phyloP scores from a whole-genome alignment of 2,797 vertebrate genomes.

The Borostomias antarcticus region DNA sequence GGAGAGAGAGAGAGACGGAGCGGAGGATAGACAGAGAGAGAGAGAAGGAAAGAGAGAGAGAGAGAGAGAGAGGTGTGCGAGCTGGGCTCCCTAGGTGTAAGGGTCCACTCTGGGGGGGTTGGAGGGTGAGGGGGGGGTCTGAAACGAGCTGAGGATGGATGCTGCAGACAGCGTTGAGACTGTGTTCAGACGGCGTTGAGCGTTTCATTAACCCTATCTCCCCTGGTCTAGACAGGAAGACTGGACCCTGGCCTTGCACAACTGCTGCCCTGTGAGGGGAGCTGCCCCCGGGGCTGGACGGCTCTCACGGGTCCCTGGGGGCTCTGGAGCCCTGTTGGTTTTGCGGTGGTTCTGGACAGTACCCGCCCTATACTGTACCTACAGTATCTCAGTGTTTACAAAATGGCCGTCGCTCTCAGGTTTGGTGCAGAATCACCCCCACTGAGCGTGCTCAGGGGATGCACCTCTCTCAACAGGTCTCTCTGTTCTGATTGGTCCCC shows the following conservation, averaged over 20 bases:
- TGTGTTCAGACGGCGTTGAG: conserved; percentile 68
- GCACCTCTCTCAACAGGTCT: no score
- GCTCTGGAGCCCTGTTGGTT: conserved; percentile 47
- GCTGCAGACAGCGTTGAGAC: conserved; percentile 49
- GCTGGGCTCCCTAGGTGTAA: conserved; percentile 44
- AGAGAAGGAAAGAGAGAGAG: conserved; percentile 19
- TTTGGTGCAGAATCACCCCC: not conserved
- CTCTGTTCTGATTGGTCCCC: conserved; percentile 38
- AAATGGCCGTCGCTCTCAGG: conserved; percentile 35
- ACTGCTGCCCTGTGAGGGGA: conserved; percentile 55
- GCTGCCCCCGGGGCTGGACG: conserved; percentile 32
- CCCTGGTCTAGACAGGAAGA: conserved; percentile 82
- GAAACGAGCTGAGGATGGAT: conserved; percentile 60
- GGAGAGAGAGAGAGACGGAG: conserved; percentile 15
- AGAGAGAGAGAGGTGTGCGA: conserved; percentile 38
- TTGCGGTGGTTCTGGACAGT: conserved; percentile 40
- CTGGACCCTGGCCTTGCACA: conserved; percentile 51
- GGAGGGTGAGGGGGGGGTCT: conserved; percentile 6
- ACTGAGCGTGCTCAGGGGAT: conserved; percentile 19
- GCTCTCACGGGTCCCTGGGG: conserved; percentile 29
- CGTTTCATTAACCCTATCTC: conserved; percentile 79
- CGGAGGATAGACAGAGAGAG: no score
- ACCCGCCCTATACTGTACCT: conserved; percentile 22
- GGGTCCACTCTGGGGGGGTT: conserved; percentile 28
- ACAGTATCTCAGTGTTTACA: conserved; percentile 26